Conservation (phyloP, 1,140 invertebrate species). For the Mactra quadrangularis region DNA sequence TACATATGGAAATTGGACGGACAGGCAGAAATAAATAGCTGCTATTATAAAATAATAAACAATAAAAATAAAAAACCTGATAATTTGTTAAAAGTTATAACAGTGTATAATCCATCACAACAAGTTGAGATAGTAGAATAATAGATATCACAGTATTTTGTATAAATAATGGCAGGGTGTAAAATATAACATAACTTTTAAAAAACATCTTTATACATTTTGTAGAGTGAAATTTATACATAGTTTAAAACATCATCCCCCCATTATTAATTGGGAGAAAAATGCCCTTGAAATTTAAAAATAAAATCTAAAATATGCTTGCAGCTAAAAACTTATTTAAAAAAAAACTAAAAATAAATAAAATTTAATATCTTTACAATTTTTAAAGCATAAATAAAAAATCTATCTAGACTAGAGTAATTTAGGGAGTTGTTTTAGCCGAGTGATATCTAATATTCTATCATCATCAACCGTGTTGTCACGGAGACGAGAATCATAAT, state of each 20-base stretch:
- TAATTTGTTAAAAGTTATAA: conserved; percentile 26
- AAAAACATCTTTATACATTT: too few relatives aligned
- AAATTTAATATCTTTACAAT: neutral
- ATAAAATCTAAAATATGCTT: too few relatives aligned
- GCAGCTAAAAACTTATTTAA: too few relatives aligned
- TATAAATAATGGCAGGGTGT: conserved; percentile 26
- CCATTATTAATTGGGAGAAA: too few relatives aligned
- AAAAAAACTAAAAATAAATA: conserved; percentile 6
- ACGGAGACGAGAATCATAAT: conserved; percentile 36
- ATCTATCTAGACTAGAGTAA: conserved; percentile 68
- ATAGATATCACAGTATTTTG: conserved; percentile 61
- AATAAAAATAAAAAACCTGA: conserved; percentile 45
- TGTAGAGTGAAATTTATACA: too few relatives aligned
- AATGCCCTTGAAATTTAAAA: too few relatives aligned
- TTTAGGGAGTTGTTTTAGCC: conserved; percentile 79
- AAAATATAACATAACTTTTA: too few relatives aligned
- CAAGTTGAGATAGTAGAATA: conserved; percentile 55
- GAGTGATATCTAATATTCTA: conserved; percentile 78
- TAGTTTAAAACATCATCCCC: too few relatives aligned
- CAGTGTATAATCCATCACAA: conserved; percentile 38
- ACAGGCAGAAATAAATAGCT: conserved; percentile 12
- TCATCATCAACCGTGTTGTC: conserved; percentile 63
- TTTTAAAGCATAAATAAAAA: conserved; percentile 15
- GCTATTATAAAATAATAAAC: conserved; percentile 15
- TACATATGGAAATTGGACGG: too few relatives aligned